Base-by-base conservation (phyloP, 2,113 vertebrate genomes). In the Egretta garzetta region DNA sequence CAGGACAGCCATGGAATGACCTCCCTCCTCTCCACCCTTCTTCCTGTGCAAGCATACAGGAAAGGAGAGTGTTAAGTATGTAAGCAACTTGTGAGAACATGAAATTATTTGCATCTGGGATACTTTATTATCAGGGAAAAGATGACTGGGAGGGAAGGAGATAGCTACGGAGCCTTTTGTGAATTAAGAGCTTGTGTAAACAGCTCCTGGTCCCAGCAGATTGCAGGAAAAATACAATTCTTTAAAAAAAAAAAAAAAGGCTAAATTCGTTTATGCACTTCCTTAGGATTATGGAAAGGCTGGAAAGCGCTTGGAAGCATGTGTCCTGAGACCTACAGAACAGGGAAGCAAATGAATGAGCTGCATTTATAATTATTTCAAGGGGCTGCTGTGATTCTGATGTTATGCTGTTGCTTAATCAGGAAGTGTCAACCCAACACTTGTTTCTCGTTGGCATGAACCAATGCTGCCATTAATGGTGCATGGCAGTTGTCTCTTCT, bases 401-500 rank as follows among this genome's bases (percentile, higher is more conserved):
- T 70, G 21, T 50, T 68, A 41, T 11, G 64, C 22, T 77, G 4
- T 8, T 47, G 77, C 30, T 32, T 49, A 27, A 37, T 50, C 21
- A 0, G 14, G 20, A 71, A 43, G 28, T 53, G 63, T n/a, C 64
- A 89, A 16, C 30, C 16, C 24, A 53, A 58, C 24, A 23, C 37
- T 37, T 74, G 71, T 6, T 55, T 71, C 75, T 23, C 2, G 0
- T 14, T 71, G 47, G 30, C 37, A 32, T 8, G 49, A 32, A 55
- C 41, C n/a, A 56, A 13, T 1, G 6, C 2, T 12, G 18, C 4
- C 33, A 16, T 26, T 62, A 28, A 41, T 1, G 8, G 14, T 8
- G 16, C 0, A 0, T 37, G 62, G 17, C 47, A 53, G 19, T 7
- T 35, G 16, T 4, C 6, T 9, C 32, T 24, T 56, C 59, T 52